Evolutionary conservation across 1,140 invertebrate species (phyloP).

Genomic region (Drosophila ambigua): DNA sequence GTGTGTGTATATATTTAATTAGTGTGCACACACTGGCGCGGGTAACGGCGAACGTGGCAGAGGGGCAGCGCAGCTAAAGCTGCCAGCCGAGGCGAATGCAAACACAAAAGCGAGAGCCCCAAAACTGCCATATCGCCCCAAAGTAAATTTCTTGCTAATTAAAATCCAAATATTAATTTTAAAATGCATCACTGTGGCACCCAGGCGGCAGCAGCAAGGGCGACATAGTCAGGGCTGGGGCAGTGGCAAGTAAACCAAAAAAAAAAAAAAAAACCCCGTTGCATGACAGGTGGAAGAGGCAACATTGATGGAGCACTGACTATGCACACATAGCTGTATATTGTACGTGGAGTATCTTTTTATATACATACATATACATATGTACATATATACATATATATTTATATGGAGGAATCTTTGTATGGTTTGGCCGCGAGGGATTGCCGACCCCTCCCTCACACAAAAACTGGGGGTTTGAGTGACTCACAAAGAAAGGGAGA

Average conservation of each 20-base stretch:
- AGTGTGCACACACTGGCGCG: slow-evolving; percentile 57
- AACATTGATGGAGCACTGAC: slow-evolving; percentile 29
- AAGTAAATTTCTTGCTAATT: slow-evolving; percentile 82
- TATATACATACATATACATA: not conserved
- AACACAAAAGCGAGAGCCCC: slow-evolving; percentile 65
- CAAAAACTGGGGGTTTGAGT: not conserved
- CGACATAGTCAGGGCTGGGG: not conserved
- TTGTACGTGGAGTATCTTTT: not conserved
- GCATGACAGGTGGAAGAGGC: slow-evolving; percentile 1
- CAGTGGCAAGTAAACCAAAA: slow-evolving; percentile 31
- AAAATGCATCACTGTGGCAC: slow-evolving; percentile 63
- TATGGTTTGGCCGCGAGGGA: slow-evolving; percentile 47
- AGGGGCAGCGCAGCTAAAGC: slow-evolving; percentile 3
- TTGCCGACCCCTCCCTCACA: slow-evolving; percentile 24
- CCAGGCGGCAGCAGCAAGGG: not conserved
- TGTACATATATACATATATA: not conserved
- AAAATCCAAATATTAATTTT: slow-evolving; percentile 83
- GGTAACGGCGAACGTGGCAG: not conserved
- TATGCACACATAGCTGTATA: not conserved
- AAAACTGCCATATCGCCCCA: slow-evolving; percentile 66
- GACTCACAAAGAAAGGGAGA: not conserved
- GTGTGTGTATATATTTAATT: slow-evolving; percentile 72
- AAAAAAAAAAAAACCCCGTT: not conserved
- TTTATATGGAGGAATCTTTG: slow-evolving; percentile 29
- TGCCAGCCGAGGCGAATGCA: slow-evolving; percentile 55